These are phyloP conservation scores for Hermatobates lingyangjiaoensis DNA, from an alignment of 1,140 invertebrate species.

Conservation along the genomic window DNA sequence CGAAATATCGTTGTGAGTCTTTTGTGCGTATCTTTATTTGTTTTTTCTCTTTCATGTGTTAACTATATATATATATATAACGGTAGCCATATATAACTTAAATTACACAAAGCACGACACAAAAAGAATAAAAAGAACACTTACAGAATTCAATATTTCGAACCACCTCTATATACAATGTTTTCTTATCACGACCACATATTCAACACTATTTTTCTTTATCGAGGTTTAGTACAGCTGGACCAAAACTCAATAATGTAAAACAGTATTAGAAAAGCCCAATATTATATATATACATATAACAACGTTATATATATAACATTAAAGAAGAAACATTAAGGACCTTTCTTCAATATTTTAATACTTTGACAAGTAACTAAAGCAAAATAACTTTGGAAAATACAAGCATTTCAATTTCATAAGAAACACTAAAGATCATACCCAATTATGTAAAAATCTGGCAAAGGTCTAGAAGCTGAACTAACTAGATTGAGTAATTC, in stretches of 20 bases:
- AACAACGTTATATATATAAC: background rate
- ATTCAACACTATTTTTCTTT: too few species aligned
- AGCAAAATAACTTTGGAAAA: background rate
- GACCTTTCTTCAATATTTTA: background rate
- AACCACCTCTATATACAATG: too few species aligned
- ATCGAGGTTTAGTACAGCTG: too few species aligned
- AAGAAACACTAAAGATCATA: slow-evolving; percentile 22
- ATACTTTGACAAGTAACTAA: background rate
- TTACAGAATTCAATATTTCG: too few species aligned
- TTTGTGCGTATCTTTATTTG: too few species aligned
- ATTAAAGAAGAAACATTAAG: background rate
- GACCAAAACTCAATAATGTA: background rate
- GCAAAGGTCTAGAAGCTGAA: slow-evolving; percentile 23
- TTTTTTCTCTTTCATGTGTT: too few species aligned
- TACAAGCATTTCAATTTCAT: background rate
- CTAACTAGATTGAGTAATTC: slow-evolving; percentile 9
- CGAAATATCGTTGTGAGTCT: too few species aligned
- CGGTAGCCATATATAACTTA: too few species aligned
- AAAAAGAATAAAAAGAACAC: too few species aligned
- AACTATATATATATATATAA: too few species aligned
- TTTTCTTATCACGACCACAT: too few species aligned
- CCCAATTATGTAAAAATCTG: slow-evolving; percentile 68
- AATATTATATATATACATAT: background rate
- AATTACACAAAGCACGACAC: too few species aligned
- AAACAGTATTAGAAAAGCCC: background rate